Percentiles rank a stretch among this genome's conserved stretches.
These are phyloP conservation scores for Parnassius glacialis DNA, from an alignment of 2,888 invertebrate genomes.

Conservation along the genomic window DNA sequence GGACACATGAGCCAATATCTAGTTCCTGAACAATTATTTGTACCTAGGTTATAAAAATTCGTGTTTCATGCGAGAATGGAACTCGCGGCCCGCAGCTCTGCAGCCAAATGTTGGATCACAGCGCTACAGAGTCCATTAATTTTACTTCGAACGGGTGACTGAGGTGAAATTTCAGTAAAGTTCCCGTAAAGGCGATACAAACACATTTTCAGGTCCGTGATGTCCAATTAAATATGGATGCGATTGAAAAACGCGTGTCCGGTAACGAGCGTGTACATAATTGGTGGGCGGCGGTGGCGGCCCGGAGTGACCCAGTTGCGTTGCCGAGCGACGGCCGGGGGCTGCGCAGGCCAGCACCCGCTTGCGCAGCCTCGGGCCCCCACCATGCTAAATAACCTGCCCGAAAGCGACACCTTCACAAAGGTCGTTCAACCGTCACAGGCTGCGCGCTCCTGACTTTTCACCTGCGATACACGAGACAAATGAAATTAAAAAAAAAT, in stretches of 20 bases:
- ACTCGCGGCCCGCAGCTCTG: no score
- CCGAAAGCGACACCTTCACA: constrained; percentile 79
- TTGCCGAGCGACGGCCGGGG: constrained; percentile 73
- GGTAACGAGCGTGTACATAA: constrained; percentile 81
- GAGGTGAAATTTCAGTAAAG: constrained; percentile 39
- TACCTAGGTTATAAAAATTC: no score
- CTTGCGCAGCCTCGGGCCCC: constrained; percentile 43
- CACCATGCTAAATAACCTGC: constrained; percentile 71
- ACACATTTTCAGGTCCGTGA: constrained; percentile 77
- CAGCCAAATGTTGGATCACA: no score
- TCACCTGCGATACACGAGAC: constrained; percentile 39
- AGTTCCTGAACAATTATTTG: no score
- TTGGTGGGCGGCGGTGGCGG: constrained; percentile 73
- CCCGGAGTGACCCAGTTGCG: constrained; percentile 79
- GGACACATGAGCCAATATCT: no score
- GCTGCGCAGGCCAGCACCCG: constrained; percentile 45
- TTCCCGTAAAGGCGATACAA: constrained; percentile 67
- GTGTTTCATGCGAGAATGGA: no score
- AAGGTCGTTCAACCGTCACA: constrained; percentile 79
- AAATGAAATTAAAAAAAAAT: constrained; percentile 7
- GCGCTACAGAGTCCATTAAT: background rate
- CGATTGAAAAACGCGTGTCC: constrained; percentile 82
- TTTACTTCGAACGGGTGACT: background rate
- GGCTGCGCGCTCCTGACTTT: constrained; percentile 55
- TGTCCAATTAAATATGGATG: constrained; percentile 82